phyloP scores from a whole-genome alignment of 2,113 vertebrate genomes.

The Hemibagrus wyckioides region DNA sequence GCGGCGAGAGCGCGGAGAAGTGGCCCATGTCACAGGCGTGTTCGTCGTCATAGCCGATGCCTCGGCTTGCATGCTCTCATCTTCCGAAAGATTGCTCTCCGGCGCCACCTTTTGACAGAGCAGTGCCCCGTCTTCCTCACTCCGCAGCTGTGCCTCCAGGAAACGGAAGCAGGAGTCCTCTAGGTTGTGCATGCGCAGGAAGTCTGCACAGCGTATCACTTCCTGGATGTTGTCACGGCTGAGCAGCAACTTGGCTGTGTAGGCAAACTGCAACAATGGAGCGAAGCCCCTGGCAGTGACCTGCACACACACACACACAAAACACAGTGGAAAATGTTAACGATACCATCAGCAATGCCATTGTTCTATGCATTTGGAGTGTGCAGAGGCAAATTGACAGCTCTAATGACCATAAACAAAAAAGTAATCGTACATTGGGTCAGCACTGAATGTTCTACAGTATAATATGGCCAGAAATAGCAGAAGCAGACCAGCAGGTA shows the following conservation, averaged over 20 bases:
- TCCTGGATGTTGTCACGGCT: slow-evolving; percentile 99
- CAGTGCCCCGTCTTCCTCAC: slow-evolving; percentile 86
- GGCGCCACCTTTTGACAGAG: slow-evolving; percentile 84
- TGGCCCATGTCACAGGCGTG: slow-evolving; percentile 66
- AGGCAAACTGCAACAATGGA: slow-evolving; percentile 98
- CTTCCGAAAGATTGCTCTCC: slow-evolving; percentile 78
- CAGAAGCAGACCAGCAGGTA: slow-evolving; percentile 34
- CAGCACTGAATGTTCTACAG: slow-evolving; percentile 64
- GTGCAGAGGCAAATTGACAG: slow-evolving; percentile 75
- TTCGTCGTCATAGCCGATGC: slow-evolving; percentile 17
- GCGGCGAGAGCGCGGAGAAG: slow-evolving; percentile 78
- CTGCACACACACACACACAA: slow-evolving; percentile 73
- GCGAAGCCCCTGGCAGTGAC: slow-evolving; percentile 98
- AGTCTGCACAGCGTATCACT: slow-evolving; percentile 96
- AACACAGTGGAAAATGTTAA: slow-evolving; percentile 78
- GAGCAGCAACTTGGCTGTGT: slow-evolving; percentile 98
- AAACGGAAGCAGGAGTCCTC: slow-evolving; percentile 99
- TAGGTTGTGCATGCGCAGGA: slow-evolving; percentile 98
- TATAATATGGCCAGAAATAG: slow-evolving; percentile 56
- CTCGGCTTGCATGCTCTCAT: slow-evolving; percentile 86
- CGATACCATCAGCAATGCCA: slow-evolving; percentile 78
- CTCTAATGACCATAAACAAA: slow-evolving; percentile 72
- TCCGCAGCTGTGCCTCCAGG: slow-evolving; percentile 93
- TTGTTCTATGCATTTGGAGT: slow-evolving; percentile 72
- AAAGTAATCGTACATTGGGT: slow-evolving; percentile 68